Evolutionary conservation across 2,888 invertebrate genomes (phyloP).

Genomic region (Cheilosia scutellata): DNA sequence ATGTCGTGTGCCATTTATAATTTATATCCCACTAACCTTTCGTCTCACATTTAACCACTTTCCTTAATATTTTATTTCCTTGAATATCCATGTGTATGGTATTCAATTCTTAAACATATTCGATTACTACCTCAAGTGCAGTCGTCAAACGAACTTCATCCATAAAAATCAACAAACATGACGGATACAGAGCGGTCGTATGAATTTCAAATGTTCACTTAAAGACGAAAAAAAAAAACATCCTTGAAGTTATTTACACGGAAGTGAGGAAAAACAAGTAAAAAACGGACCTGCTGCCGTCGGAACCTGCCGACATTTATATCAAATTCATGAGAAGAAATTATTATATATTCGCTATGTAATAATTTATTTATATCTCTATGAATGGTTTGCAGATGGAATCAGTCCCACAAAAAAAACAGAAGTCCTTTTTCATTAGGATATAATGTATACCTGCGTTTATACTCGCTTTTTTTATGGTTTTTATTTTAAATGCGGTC

Average conservation of each 20-base stretch:
- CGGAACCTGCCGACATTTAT: slow-evolving; percentile 22
- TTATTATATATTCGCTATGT: slow-evolving; percentile 11
- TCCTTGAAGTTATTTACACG: slow-evolving; percentile 29
- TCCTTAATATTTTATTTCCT: not conserved
- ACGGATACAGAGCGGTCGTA: not conserved
- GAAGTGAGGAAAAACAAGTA: slow-evolving; percentile 16
- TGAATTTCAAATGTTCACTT: slow-evolving; percentile 14
- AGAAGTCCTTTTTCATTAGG: no score
- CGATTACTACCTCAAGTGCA: not conserved
- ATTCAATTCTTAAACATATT: slow-evolving; percentile 1
- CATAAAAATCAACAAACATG: not conserved
- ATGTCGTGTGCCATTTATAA: slow-evolving; percentile 1
- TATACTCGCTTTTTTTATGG: slow-evolving; percentile 15
- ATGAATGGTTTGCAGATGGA: slow-evolving; percentile 12
- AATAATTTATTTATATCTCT: slow-evolving; percentile 34
- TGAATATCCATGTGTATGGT: not conserved
- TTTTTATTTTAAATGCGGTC: slow-evolving; percentile 1
- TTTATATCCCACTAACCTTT: not conserved
- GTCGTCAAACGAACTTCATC: no score
- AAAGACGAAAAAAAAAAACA: slow-evolving; percentile 1
- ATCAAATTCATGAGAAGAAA: slow-evolving; percentile 42
- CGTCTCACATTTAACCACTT: not conserved
- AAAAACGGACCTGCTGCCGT: not conserved
- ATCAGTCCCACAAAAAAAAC: not conserved
- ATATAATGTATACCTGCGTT: not conserved